A percentile compares a stretch with the other conserved stretches of the same genome.
Conservation (phyloP, 2,888 invertebrate species). For the Syrphus vitripennis region DNA sequence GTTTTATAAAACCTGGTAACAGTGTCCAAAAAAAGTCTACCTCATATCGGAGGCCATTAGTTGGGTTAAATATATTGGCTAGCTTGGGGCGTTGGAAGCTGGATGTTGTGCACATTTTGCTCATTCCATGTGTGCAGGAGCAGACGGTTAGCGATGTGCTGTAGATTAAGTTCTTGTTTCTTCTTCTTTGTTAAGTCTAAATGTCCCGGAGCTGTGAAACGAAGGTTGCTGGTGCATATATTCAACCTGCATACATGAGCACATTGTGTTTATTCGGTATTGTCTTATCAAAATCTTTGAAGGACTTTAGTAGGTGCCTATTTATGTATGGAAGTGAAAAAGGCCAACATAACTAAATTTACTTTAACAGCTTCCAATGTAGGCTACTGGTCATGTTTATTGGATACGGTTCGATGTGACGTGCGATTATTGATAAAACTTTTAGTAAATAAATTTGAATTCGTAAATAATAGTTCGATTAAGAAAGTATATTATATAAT, state of each 20-base stretch:
- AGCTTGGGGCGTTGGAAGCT: constrained; percentile 16
- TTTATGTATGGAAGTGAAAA: background rate
- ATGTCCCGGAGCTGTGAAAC: constrained; percentile 17
- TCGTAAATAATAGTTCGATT: too few relatives aligned
- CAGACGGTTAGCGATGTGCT: constrained; percentile 43
- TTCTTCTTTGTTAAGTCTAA: constrained; percentile 23
- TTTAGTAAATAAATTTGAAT: background rate
- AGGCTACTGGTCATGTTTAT: constrained; percentile 68
- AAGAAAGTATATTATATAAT: too few relatives aligned
- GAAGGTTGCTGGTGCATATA: constrained; percentile 11
- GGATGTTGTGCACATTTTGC: constrained; percentile 18
- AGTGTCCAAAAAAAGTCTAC: constrained; percentile 17
- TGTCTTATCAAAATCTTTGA: constrained; percentile 58
- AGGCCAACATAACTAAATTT: constrained; percentile 52
- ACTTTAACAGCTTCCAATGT: constrained; percentile 68
- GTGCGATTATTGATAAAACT: constrained; percentile 27
- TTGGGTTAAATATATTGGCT: constrained; percentile 66
- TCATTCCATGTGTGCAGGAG: background rate
- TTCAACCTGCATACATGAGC: constrained; percentile 16
- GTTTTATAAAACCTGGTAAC: background rate
- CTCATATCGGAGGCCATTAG: constrained; percentile 60
- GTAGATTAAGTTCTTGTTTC: constrained; percentile 65
- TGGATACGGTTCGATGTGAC: constrained; percentile 9
- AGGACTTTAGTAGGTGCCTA: constrained; percentile 44
- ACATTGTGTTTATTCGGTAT: background rate